phyloP scores from a whole-genome alignment of 2,113 vertebrate species.

The Rallus limicola region DNA sequence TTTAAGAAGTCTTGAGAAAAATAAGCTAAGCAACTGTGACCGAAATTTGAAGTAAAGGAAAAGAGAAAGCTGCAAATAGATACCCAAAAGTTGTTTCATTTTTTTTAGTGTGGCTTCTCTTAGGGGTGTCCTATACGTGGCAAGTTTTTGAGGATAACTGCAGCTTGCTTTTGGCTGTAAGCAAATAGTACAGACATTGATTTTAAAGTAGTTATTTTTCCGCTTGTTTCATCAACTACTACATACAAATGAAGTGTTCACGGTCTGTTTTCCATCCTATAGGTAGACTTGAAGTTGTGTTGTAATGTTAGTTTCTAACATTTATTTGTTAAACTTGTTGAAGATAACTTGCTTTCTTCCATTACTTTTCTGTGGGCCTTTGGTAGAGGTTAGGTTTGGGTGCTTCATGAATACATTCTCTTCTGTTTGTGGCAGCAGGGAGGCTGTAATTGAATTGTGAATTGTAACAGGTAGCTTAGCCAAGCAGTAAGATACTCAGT shows the following conservation, averaged over 20 bases:
- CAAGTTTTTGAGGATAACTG: not conserved
- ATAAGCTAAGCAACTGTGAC: not conserved
- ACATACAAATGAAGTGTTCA: not conserved
- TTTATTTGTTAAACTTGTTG: not conserved
- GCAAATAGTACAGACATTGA: not conserved
- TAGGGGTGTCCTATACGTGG: not conserved
- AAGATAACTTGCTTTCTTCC: not conserved
- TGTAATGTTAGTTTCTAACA: not conserved
- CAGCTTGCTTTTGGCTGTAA: not conserved
- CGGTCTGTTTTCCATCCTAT: not conserved
- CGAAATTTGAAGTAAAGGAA: not conserved
- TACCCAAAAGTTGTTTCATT: not conserved
- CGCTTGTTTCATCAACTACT: not conserved
- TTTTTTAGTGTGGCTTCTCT: not conserved
- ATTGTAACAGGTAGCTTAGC: not conserved
- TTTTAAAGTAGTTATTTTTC: not conserved
- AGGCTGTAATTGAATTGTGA: not conserved
- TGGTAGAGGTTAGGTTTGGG: not conserved
- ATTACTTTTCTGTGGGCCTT: not conserved
- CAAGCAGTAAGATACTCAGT: not conserved
- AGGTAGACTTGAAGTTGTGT: not conserved
- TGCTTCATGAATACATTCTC: not conserved
- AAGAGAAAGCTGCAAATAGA: not conserved
- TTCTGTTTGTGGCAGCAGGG: not conserved
- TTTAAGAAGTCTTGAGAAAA: not conserved